Evolutionary conservation across 2,113 vertebrate genomes (phyloP), one percentile per base, ranked within the genome.

Genomic region (Neomonachus schauinslandi): DNA sequence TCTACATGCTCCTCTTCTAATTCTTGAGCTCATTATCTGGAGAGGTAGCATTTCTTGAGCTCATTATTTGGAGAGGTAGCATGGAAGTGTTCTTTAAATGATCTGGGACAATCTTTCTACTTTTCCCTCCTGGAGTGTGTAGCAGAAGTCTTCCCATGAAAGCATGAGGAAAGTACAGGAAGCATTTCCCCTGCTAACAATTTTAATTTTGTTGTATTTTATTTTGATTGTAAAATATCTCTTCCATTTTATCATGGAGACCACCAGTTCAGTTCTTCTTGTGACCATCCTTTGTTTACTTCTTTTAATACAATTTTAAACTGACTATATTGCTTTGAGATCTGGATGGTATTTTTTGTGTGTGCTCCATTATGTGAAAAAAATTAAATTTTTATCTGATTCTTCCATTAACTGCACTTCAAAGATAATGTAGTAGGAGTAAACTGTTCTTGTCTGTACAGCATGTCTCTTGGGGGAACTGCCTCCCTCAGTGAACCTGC

Each of bases 391-490:
- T 80, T 80, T 59, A 46, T 88, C 82, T 84, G 82, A 42, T 88
- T 88, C 21, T 72, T 83, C 36, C 79, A 65, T 79, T 57, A 46
- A 46, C 87, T 79, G 87, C 28, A 28, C 82, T 88, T 91, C 91
- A 65, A 67, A 71, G 61, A 91, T 26, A 59, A 91, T 65, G 28
- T 31, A 33, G 86, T 96, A 18, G 94, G 94, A 79, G 67, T 79
- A 91, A 85, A 83, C 18, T 36, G 69, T 9, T 82, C 57, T 72
- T 31, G 61, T 84, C 53, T 79, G 95, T 4, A 91, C 86, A 91
- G 22, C 10, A 22, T 67, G 82, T 72, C 16, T 69, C 69, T 93
- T 42, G 15, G 61, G 16, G 13, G 18, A 85, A 57, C 22, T 8
- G 49, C n/a, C 63, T 61, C 57, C 36, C 12, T n/a, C 10, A 2